phyloP scores from a whole-genome alignment of 2,113 vertebrate species.

The Apodemus speciosus region DNA sequence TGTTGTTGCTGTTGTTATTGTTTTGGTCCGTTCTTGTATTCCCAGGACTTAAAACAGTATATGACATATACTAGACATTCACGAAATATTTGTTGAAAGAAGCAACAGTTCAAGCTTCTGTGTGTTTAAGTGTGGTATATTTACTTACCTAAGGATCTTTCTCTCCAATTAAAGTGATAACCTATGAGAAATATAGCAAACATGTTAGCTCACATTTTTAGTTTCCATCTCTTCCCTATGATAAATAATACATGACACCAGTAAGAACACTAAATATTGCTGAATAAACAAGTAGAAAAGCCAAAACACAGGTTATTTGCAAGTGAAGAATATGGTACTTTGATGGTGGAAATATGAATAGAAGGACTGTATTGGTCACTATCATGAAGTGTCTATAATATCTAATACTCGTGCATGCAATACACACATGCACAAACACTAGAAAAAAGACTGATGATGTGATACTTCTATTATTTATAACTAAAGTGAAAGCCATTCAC shows the following conservation, averaged over 20 bases:
- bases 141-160: constrained; percentile 29
- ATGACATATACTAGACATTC: constrained; percentile 38
- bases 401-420: neutral
- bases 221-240: neutral
- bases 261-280: constrained; percentile 12
- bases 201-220: neutral
- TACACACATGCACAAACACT: neutral
- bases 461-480: neutral
- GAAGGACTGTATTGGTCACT: neutral
- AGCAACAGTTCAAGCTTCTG: constrained; percentile 35
- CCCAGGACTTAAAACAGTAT: constrained; percentile 23
- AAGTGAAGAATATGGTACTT: neutral
- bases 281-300: constrained; percentile 41
- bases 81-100: constrained; percentile 41
- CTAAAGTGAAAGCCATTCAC: neutral
- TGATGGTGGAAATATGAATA: neutral
- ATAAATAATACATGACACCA: neutral
- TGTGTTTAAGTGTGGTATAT: neutral
- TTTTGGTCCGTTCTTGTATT: neutral
- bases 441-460: neutral
- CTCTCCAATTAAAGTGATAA: constrained; percentile 33
- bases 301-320: constrained; percentile 40
- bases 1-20: neutral
- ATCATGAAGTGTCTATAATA: neutral
- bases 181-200: neutral